Evolutionary conservation across 2,797 vertebrate genomes (phyloP).

Genomic region (Neomorphus geoffroyi): DNA sequence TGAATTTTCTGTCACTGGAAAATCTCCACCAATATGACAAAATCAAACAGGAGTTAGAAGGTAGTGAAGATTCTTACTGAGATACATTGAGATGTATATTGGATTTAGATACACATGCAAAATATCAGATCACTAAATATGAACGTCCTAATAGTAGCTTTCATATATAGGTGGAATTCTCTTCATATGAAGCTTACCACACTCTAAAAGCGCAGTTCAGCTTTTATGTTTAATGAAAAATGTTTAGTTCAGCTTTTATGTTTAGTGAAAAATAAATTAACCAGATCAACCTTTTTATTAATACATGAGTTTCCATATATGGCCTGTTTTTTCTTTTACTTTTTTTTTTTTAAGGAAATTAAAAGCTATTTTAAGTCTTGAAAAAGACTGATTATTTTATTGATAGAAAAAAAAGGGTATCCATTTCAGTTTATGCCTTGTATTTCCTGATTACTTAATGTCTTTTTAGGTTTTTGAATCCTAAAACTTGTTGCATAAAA

Average conservation of each 20-base stretch:
- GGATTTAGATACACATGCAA: neutral
- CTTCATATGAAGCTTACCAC: neutral
- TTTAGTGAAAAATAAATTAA: neutral
- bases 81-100: neutral
- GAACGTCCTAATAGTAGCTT: neutral
- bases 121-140: neutral
- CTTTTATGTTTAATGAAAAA: neutral
- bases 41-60: neutral
- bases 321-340: neutral
- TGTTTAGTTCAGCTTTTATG: neutral
- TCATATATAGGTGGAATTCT: neutral
- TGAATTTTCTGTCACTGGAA: neutral
- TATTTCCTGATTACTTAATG: neutral
- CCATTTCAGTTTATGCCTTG: neutral
- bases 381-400: neutral
- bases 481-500: neutral
- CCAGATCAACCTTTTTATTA: neutral
- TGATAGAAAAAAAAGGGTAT: neutral
- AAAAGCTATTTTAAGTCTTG: neutral
- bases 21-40: neutral
- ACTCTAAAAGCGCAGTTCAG: neutral
- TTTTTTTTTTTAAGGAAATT: neutral
- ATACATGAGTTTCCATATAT: neutral
- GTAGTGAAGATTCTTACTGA: neutral
- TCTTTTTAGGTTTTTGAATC: neutral